phyloP scores from a whole-genome alignment of 2,797 vertebrate species.

The Gambelia wislizenii region DNA sequence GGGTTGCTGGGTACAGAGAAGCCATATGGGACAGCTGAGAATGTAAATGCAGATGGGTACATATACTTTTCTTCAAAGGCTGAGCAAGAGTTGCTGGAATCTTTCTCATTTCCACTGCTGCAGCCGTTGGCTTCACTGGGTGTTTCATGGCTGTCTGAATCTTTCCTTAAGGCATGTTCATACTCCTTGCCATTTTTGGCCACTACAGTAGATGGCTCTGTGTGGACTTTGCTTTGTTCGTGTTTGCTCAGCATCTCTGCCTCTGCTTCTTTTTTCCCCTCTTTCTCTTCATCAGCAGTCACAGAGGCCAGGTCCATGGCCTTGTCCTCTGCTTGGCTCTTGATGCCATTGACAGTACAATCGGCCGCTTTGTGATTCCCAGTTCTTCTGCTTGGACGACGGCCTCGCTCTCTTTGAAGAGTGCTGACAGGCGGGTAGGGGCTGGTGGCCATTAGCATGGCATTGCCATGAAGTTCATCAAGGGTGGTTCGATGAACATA shows the following conservation, averaged over 20 bases:
- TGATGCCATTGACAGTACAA: constrained; percentile 73
- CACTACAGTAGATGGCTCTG: constrained; percentile 72
- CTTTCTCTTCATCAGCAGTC: constrained; percentile 85
- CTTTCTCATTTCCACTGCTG: constrained; percentile 80
- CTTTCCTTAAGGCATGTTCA: constrained; percentile 79
- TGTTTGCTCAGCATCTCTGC: constrained; percentile 78
- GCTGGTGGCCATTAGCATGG: constrained; percentile 85
- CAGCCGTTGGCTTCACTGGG: constrained; percentile 78
- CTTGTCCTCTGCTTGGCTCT: constrained; percentile 86
- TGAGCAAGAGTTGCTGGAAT: constrained; percentile 80
- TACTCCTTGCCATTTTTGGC: constrained; percentile 83
- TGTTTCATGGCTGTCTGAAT: constrained; percentile 75
- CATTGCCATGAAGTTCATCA: constrained; percentile 87
- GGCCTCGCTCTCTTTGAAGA: constrained; percentile 88
- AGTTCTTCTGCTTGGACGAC: constrained; percentile 83
- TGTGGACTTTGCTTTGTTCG: constrained; percentile 81
- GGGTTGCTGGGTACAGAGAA: constrained; percentile 83
- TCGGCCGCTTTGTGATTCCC: constrained; percentile 84
- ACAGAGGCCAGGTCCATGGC: constrained; percentile 74
- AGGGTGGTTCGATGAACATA: constrained; percentile 86
- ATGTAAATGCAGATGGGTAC: constrained; percentile 79
- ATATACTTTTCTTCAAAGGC: constrained; percentile 87
- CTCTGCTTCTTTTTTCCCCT: constrained; percentile 84
- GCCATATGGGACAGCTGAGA: constrained; percentile 84
- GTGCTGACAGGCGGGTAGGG: constrained; percentile 87